Evolutionary conservation across 2,797 vertebrate genomes (phyloP).

Genomic region (Sciurus carolinensis): DNA sequence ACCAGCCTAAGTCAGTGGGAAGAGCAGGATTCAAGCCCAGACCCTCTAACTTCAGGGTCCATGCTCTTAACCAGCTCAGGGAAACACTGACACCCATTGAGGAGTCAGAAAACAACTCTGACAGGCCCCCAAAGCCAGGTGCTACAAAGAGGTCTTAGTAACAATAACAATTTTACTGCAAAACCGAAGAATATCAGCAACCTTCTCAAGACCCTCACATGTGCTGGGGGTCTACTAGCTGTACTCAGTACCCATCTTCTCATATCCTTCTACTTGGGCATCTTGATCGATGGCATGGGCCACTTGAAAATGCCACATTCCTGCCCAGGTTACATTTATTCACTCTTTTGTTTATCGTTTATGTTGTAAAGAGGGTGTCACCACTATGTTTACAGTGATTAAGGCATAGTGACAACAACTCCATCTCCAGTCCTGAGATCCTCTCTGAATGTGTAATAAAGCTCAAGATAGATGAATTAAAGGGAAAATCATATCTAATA

Average conservation of each 20-base stretch:
- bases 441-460: not conserved
- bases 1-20: fast-evolving
- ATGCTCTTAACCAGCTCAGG: not conserved
- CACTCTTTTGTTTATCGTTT: not conserved
- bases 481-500: not conserved
- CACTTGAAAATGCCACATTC: not conserved
- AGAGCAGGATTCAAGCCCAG: not conserved
- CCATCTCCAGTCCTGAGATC: not conserved
- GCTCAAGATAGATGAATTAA: not conserved
- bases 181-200: not conserved
- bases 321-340: not conserved
- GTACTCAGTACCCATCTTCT: not conserved
- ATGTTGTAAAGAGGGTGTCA: not conserved
- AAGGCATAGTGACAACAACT: not conserved
- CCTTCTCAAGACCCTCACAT: not conserved
- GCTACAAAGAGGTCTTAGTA: not conserved
- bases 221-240: not conserved
- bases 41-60: not conserved
- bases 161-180: not conserved
- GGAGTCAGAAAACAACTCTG: not conserved
- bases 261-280: not conserved
- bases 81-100: not conserved
- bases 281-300: not conserved
- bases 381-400: not conserved
- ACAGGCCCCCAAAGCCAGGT: not conserved